Percentiles rank a stretch among this genome's conserved stretches.
phyloP scores from a whole-genome alignment of 2,888 invertebrate species.

The Hypena proboscidalis region DNA sequence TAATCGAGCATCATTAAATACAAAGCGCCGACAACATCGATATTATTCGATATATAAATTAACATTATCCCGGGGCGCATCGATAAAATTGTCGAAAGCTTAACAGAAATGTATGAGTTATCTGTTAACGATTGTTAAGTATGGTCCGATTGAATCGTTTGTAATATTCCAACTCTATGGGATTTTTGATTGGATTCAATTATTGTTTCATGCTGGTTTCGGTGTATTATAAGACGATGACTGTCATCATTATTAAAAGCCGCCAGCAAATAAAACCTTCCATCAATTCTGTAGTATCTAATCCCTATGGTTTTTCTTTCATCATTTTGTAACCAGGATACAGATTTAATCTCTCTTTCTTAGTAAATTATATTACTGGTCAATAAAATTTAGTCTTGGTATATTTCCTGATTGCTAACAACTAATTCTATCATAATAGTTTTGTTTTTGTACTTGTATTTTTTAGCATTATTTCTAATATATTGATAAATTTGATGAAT shows the following conservation, averaged over 20 bases:
- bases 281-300: too few relatives aligned
- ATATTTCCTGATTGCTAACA: too few relatives aligned
- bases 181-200: conserved; percentile 21
- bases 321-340: too few relatives aligned
- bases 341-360: too few relatives aligned
- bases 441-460: too few relatives aligned
- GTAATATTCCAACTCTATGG: conserved; percentile 31
- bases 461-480: too few relatives aligned
- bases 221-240: not conserved
- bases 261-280: too few relatives aligned
- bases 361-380: too few relatives aligned
- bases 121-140: conserved; percentile 45
- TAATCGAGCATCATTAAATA: conserved; percentile 53
- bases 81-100: conserved; percentile 50
- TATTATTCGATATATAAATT: conserved; percentile 42
- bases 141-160: conserved; percentile 41
- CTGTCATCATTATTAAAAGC: not conserved
- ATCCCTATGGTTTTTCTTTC: too few relatives aligned
- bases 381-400: too few relatives aligned
- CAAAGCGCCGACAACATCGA: conserved; percentile 48
- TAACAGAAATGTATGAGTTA: conserved; percentile 51
- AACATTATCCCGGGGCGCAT: conserved; percentile 48
- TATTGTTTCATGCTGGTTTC: conserved; percentile 8
- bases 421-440: too few relatives aligned
- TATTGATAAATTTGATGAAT: too few relatives aligned